Percentiles rank a stretch among this genome's conserved stretches.
phyloP scores from a whole-genome alignment of 2,888 invertebrate genomes.

The Aproaerema taeniolella region DNA sequence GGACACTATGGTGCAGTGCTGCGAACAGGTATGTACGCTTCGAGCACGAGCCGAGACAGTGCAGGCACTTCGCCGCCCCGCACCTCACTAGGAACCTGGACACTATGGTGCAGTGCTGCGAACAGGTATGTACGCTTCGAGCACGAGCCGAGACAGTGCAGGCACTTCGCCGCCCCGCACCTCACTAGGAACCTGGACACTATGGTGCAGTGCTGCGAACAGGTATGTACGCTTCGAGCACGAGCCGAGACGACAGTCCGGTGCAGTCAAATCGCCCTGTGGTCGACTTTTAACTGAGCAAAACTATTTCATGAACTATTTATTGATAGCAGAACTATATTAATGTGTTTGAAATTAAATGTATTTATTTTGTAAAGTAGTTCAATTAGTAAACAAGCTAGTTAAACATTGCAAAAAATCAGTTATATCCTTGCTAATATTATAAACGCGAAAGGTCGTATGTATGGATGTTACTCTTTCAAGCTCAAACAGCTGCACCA shows the following conservation, averaged over 20 bases:
- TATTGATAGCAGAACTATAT: too few species aligned
- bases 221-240: slow-evolving; percentile 80
- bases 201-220: slow-evolving; percentile 96
- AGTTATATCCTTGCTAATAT: too few species aligned
- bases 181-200: slow-evolving; percentile 94
- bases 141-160: slow-evolving; percentile 78
- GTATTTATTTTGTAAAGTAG: too few species aligned
- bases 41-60: slow-evolving; percentile 80
- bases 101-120: slow-evolving; percentile 94
- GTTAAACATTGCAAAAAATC: too few species aligned
- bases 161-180: slow-evolving; percentile 90
- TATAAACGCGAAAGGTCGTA: too few species aligned
- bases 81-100: slow-evolving; percentile 96
- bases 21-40: slow-evolving; percentile 93
- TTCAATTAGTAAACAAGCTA: too few species aligned
- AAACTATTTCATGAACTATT: too few species aligned
- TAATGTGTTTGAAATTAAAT: too few species aligned
- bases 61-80: slow-evolving; percentile 86
- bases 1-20: slow-evolving; percentile 92
- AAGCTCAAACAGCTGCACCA: too few species aligned
- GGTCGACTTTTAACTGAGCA: too few species aligned
- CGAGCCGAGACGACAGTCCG: slow-evolving; percentile 79
- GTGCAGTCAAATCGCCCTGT: slow-evolving; percentile 82
- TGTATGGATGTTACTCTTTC: too few species aligned
- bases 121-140: slow-evolving; percentile 84